phyloP scores from a whole-genome alignment of 53 echinoderm and acorn worm species.

The Echinometra lucunter region DNA sequence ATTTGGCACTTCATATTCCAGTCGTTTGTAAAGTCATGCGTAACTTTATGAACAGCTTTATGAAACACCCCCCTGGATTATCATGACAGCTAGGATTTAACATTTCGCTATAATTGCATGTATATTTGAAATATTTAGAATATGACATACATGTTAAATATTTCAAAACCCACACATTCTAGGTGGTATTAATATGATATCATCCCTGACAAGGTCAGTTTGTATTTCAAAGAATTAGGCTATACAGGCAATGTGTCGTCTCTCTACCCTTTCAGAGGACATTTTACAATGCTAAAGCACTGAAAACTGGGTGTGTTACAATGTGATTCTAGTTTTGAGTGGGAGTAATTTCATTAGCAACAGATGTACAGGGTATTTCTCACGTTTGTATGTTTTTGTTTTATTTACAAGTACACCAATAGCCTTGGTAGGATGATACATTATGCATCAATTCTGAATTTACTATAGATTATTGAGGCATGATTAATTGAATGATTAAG shows the following conservation, averaged over 20 bases:
- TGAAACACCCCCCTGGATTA: too few species aligned
- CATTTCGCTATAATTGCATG: too few species aligned
- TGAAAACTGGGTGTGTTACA: constrained; percentile 41
- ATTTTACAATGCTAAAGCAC: background rate
- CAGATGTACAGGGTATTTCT: constrained; percentile 3
- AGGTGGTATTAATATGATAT: background rate
- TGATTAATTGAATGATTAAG: constrained; percentile 42
- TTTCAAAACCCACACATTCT: background rate
- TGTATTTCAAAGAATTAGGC: constrained; percentile 6
- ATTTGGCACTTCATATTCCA: too few species aligned
- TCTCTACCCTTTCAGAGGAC: background rate
- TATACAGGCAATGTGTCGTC: background rate
- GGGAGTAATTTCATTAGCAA: constrained; percentile 20
- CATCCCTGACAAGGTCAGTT: constrained; percentile 5
- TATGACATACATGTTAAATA: too few species aligned
- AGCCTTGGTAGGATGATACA: background rate
- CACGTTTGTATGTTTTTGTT: background rate
- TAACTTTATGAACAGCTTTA: too few species aligned
- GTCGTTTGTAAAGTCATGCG: too few species aligned
- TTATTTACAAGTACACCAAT: background rate
- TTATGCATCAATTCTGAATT: background rate
- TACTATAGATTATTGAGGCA: background rate
- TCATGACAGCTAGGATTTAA: too few species aligned
- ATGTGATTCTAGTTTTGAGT: constrained; percentile 1
- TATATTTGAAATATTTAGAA: too few species aligned